A percentile compares a stretch with the other conserved stretches of the same genome.
These are phyloP conservation scores for Byasa hedistus DNA, from an alignment of 2,888 invertebrate genomes.

Conservation along the genomic window DNA sequence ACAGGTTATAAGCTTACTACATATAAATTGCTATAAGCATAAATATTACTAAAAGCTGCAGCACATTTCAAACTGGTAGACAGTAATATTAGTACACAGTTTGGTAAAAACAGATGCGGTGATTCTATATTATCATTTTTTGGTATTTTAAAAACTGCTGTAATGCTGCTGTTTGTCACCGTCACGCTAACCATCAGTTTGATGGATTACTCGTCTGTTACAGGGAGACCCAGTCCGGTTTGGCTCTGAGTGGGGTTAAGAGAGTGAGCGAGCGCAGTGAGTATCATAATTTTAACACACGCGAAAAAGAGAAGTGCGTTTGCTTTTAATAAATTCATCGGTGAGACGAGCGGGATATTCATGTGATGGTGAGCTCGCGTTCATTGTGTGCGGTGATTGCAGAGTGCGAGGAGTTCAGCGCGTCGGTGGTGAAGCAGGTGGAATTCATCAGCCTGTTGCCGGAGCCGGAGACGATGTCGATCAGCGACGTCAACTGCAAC, in stretches of 20 bases:
- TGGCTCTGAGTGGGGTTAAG: neutral
- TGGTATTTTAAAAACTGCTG: too few relatives aligned
- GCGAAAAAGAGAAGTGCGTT: neutral
- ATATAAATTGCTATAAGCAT: too few relatives aligned
- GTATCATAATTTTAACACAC: neutral
- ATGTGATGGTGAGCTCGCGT: too few relatives aligned
- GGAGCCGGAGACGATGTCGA: constrained; percentile 65
- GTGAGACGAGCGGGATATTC: too few relatives aligned
- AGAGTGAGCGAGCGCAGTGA: constrained; percentile 7
- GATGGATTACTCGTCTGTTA: neutral
- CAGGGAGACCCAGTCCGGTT: neutral
- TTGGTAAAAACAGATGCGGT: too few relatives aligned
- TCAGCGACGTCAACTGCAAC: constrained; percentile 75
- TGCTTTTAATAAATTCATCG: too few relatives aligned
- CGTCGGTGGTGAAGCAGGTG: constrained; percentile 67
- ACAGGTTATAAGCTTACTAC: neutral
- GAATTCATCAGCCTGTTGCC: constrained; percentile 75
- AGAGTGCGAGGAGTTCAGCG: constrained; percentile 82
- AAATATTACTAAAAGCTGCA: too few relatives aligned
- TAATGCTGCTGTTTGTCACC: too few relatives aligned
- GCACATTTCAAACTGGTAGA: too few relatives aligned
- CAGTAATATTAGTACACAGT: too few relatives aligned
- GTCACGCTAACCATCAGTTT: too few relatives aligned
- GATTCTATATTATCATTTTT: too few relatives aligned
- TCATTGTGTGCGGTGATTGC: constrained; percentile 14